These are phyloP conservation scores for Nephotettix cincticeps DNA, from an alignment of 1,140 invertebrate genomes.

Conservation along the genomic window DNA sequence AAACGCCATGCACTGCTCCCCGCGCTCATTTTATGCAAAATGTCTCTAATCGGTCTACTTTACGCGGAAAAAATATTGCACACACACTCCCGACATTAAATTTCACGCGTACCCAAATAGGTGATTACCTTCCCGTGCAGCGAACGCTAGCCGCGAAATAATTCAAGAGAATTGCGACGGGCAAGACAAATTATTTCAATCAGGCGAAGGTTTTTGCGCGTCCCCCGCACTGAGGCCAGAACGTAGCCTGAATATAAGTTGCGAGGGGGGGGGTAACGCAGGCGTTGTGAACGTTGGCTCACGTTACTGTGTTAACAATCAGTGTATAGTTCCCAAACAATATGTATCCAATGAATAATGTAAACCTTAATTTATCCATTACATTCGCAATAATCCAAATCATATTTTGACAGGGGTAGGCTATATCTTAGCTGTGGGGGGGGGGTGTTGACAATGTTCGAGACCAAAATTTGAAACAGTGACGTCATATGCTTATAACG, in stretches of 20 bases:
- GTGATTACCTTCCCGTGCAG: not conserved
- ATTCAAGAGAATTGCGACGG: conserved; percentile 14
- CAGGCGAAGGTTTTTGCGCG: not conserved
- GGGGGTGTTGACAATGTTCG: no score
- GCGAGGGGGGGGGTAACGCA: not conserved
- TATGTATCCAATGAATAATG: not conserved
- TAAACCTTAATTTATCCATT: not conserved
- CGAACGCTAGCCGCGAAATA: not conserved
- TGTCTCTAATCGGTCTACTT: not conserved
- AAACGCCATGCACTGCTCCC: not conserved
- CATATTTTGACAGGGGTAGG: no score
- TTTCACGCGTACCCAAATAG: not conserved
- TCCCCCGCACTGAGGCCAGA: not conserved
- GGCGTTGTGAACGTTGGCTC: not conserved
- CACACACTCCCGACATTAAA: not conserved
- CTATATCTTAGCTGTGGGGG: no score
- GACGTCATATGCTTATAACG: no score
- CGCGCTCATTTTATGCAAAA: not conserved
- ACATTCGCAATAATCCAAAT: not conserved
- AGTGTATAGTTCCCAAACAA: not conserved
- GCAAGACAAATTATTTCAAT: conserved; percentile 22
- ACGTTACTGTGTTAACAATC: not conserved
- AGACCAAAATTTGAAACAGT: no score
- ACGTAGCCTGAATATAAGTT: not conserved
- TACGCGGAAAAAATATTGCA: not conserved